Evolutionary conservation across 2,797 vertebrate genomes (phyloP).

Genomic region (Sciaenops ocellatus): DNA sequence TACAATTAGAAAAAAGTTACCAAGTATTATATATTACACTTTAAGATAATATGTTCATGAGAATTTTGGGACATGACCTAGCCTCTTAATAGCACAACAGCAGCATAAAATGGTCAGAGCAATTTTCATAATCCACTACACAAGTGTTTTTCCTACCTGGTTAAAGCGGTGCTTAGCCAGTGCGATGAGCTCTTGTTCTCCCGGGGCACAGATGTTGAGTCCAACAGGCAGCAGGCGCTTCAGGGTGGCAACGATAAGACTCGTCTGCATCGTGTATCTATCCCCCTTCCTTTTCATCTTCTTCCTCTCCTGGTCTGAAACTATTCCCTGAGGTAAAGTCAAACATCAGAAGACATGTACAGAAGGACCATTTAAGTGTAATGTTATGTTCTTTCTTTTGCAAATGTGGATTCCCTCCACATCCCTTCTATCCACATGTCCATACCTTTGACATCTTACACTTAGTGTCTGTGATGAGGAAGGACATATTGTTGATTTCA

Average conservation of each 20-base stretch:
- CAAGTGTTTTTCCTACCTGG: slow-evolving; percentile 80
- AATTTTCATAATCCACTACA: no score
- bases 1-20: no score
- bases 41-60: no score
- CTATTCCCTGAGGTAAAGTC: slow-evolving; percentile 86
- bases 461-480: slow-evolving; percentile 96
- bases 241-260: slow-evolving; percentile 95
- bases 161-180: slow-evolving; percentile 94
- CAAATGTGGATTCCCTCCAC: background rate
- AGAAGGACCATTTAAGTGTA: background rate
- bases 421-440: background rate
- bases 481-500: slow-evolving; percentile 99
- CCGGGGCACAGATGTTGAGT: slow-evolving; percentile 94
- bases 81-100: no score
- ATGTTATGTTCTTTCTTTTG: background rate
- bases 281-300: slow-evolving; percentile 95
- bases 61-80: no score
- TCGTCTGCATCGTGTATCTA: slow-evolving; percentile 94
- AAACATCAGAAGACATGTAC: slow-evolving; percentile 19
- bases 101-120: background rate
- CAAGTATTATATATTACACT: no score
- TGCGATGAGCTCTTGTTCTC: slow-evolving; percentile 94
- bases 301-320: slow-evolving; percentile 96
- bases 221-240: slow-evolving; percentile 95
- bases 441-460: slow-evolving; percentile 98